Conservation (phyloP, 2,797 vertebrate species). For the Ataeniobius toweri region DNA sequence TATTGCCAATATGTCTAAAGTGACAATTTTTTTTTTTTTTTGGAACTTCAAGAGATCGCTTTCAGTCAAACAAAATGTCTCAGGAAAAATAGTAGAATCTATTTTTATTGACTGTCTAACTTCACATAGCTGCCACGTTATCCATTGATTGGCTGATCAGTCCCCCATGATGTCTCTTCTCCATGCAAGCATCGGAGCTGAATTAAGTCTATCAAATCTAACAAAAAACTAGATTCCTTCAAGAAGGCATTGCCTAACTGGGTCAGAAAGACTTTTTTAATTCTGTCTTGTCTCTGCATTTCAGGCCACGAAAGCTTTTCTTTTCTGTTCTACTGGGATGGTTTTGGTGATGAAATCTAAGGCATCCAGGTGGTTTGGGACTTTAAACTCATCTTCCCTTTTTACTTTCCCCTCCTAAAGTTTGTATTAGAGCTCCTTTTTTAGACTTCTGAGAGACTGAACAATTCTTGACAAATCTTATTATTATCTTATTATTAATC, state of each 20-base stretch:
- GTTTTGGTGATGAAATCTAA: too few relatives aligned
- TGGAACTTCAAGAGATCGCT: not conserved
- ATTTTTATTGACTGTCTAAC: not conserved
- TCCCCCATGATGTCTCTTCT: not conserved
- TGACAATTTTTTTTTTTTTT: not conserved
- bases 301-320: too few relatives aligned
- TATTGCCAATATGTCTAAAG: not conserved
- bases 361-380: too few relatives aligned
- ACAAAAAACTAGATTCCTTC: not conserved
- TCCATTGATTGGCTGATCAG: not conserved
- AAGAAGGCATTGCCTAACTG: not conserved
- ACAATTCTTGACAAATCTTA: too few relatives aligned
- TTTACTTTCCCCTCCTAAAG: too few relatives aligned
- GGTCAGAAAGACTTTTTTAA: not conserved
- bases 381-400: too few relatives aligned
- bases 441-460: too few relatives aligned
- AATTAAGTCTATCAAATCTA: not conserved
- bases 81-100: not conserved
- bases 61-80: not conserved
- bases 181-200: not conserved
- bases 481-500: too few relatives aligned
- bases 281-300: too few relatives aligned
- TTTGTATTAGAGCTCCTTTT: too few relatives aligned
- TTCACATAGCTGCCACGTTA: not conserved
- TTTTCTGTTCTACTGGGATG: too few relatives aligned